Evolutionary conservation across 2,113 vertebrate genomes (phyloP), one percentile per base, ranked within the genome.

Genomic region (Leucoraja erinaceus): DNA sequence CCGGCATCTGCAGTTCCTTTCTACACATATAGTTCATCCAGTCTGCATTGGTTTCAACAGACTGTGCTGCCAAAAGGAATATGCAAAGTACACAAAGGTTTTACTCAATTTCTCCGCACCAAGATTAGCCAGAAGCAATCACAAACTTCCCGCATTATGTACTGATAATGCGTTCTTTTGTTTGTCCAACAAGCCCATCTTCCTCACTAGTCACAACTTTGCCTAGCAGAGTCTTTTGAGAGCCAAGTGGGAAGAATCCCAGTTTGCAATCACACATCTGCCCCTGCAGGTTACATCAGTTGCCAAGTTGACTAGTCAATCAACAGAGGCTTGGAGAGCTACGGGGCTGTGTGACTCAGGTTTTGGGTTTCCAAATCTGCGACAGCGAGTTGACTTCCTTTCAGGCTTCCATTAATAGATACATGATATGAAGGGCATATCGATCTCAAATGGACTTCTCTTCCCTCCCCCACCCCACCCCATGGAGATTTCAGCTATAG

Each of bases 261-360:
- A 88, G 12, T 63, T 88, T 28, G 10, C 20, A 83, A 28, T 59
- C 38, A 83, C 54, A 59, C 20, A 10, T 8, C 12, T 54, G 31
- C 20, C 78, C 79, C 79, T 66, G 14, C 56, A 33, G 59, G 28
- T 88, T 66, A 59, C n/a, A 88, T 66, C 12, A 63, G 25, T 66
- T 88, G 59, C 14, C 83, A 88, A 66, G 59, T 88, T 88, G 59
- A n/a, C 83, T 31, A n/a, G 61, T 63, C 83, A 33, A 88, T 63
- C 83, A 88, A 66, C n/a, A 61, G 25, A 31, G 56, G 14, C 28
- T 88, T 63, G 59, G 83, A 66, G 59, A 63, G 56, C 25, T 61
- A 4, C n/a, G 18, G 81, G 10, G 83, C n/a, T 66, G 59, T 5
- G 16, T 63, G 28, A 61, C 59, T 6, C 14, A 61, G 11, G 83